Evolutionary conservation across 2,888 invertebrate species (phyloP).

Genomic region (Micoletzkya japonica): DNA sequence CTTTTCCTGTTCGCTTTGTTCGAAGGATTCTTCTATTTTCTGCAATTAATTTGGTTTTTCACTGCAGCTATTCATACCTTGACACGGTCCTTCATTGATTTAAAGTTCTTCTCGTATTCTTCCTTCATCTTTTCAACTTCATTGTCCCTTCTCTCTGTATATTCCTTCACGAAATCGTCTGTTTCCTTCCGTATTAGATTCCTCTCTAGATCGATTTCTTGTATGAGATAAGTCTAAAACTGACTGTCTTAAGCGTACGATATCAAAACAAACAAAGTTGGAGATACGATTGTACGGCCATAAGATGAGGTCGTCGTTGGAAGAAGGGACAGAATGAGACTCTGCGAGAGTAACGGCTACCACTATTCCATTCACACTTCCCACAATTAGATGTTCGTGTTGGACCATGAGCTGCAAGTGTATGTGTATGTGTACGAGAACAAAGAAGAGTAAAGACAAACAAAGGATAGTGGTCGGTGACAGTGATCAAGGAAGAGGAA

Average conservation of each 20-base stretch:
- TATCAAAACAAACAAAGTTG: constrained; percentile 12
- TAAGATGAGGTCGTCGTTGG: constrained; percentile 9
- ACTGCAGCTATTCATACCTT: constrained; percentile 10
- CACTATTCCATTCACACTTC: not conserved
- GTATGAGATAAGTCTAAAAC: constrained; percentile 36
- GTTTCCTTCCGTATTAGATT: constrained; percentile 42
- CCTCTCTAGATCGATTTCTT: constrained; percentile 39
- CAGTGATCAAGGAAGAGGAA: constrained; percentile 7
- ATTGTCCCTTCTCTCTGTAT: constrained; percentile 28
- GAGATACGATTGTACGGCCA: constrained; percentile 16
- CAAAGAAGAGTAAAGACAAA: not conserved
- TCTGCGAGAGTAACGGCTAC: constrained; percentile 3
- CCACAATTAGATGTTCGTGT: constrained; percentile 13
- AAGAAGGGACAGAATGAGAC: not conserved
- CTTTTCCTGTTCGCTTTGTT: constrained; percentile 37
- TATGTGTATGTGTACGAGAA: no score
- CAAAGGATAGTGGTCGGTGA: constrained; percentile 9
- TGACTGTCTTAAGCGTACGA: not conserved
- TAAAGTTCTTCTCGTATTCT: constrained; percentile 17
- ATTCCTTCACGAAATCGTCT: constrained; percentile 37
- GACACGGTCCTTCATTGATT: constrained; percentile 23
- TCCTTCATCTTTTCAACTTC: constrained; percentile 26
- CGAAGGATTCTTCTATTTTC: constrained; percentile 38
- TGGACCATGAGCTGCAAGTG: constrained; percentile 10
- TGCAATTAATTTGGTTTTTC: constrained; percentile 21